Percentiles rank a stretch among this genome's conserved stretches.
These are phyloP conservation scores for Microdon myrmicae DNA, from an alignment of 2,888 invertebrate species.

Conservation along the genomic window DNA sequence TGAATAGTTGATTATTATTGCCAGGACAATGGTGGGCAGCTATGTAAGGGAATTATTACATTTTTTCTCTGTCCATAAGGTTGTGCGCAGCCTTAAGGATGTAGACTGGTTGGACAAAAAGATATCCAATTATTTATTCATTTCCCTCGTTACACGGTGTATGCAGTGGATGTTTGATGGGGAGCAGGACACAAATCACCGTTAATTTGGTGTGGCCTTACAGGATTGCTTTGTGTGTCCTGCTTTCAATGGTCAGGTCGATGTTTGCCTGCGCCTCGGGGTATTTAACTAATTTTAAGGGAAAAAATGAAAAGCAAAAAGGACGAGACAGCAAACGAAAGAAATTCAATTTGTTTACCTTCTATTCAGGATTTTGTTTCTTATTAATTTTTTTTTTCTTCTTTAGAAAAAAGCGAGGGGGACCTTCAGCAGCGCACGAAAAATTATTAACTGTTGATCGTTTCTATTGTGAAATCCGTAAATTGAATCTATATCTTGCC, in stretches of 20 bases:
- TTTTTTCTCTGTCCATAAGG: constrained; percentile 3
- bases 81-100: constrained; percentile 14
- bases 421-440: constrained; percentile 1
- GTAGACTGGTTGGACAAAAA: constrained; percentile 30
- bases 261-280: constrained; percentile 24
- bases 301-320: constrained; percentile 2
- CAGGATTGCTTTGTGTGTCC: constrained; percentile 7
- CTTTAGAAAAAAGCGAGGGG: too few species aligned
- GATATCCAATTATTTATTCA: constrained; percentile 41
- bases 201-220: constrained; percentile 37
- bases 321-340: constrained; percentile 8
- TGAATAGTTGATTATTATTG: constrained; percentile 39
- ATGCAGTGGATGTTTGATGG: constrained; percentile 36
- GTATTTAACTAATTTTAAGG: constrained; percentile 29
- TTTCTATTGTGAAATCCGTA: constrained; percentile 5
- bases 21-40: constrained; percentile 20
- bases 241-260: constrained; percentile 11
- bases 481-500: constrained; percentile 3
- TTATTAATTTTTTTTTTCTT: too few species aligned
- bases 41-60: too few species aligned
- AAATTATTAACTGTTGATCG: constrained; percentile 22
- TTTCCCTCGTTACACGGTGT: constrained; percentile 31
- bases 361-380: constrained; percentile 2
- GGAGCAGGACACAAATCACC: constrained; percentile 28
- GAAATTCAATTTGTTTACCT: constrained; percentile 11